These are phyloP conservation scores for Abrostola tripartita DNA, from an alignment of 2,888 invertebrate species.

Conservation along the genomic window DNA sequence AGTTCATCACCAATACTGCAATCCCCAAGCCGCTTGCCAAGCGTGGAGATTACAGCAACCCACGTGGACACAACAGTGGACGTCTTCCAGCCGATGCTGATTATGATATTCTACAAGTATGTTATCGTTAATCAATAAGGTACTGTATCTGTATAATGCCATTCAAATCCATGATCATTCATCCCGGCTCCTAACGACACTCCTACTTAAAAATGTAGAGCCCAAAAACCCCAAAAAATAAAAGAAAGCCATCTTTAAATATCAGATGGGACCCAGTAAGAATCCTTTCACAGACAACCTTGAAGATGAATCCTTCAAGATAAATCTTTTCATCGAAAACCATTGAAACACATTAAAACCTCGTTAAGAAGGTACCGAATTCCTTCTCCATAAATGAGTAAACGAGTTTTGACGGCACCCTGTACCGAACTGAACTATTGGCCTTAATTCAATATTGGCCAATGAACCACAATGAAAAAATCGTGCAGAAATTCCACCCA, in stretches of 20 bases:
- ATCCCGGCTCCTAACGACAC: no score
- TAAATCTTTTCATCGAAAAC: background rate
- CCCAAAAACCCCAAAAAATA: background rate
- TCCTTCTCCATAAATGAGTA: conserved; percentile 3
- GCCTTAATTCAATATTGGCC: conserved; percentile 4
- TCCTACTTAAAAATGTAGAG: no score
- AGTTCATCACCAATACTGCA: no score
- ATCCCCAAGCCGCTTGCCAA: no score
- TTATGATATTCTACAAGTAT: no score
- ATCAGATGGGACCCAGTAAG: background rate
- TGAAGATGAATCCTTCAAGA: background rate
- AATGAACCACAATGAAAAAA: background rate
- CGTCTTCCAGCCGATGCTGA: no score
- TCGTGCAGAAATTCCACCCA: background rate
- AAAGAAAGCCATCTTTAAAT: background rate
- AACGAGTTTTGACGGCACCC: conserved; percentile 4
- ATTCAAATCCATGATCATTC: no score
- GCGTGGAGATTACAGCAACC: no score
- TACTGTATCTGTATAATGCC: no score
- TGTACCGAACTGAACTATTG: conserved; percentile 5
- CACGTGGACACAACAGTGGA: no score
- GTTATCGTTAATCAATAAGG: no score
- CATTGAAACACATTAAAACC: conserved; percentile 1
- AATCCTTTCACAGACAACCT: background rate
- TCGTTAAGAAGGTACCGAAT: conserved; percentile 1